A percentile compares a stretch with the other conserved stretches of the same genome.
These are phyloP conservation scores for Margaritifera margaritifera DNA, from an alignment of 2,888 invertebrate species.

Conservation along the genomic window DNA sequence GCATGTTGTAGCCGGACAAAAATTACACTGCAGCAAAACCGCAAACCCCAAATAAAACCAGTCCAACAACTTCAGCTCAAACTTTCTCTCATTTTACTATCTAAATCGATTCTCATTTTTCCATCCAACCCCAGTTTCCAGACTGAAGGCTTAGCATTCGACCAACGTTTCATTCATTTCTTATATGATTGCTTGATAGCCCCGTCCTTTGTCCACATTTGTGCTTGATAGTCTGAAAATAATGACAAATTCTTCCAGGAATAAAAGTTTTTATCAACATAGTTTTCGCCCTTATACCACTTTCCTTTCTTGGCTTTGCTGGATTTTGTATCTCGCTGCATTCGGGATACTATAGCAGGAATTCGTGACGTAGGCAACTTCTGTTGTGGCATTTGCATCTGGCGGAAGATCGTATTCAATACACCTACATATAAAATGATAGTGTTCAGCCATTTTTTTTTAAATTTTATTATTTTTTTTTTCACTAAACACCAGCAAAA, in stretches of 20 bases:
- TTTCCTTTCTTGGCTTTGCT: constrained; percentile 29
- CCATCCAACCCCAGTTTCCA: too few relatives aligned
- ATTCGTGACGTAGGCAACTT: constrained; percentile 35
- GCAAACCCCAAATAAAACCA: too few relatives aligned
- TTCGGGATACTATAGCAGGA: constrained; percentile 33
- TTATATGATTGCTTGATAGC: constrained; percentile 31
- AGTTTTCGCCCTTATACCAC: constrained; percentile 38
- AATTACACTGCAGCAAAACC: too few relatives aligned
- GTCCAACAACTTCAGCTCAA: too few relatives aligned
- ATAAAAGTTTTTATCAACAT: constrained; percentile 34
- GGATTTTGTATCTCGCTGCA: constrained; percentile 37
- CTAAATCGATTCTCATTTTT: too few relatives aligned
- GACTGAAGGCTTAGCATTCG: too few relatives aligned
- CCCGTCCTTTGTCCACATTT: constrained; percentile 36
- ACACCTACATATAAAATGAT: constrained; percentile 10
- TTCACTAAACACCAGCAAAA: too few relatives aligned
- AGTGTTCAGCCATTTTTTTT: background rate
- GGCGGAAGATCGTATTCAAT: constrained; percentile 38
- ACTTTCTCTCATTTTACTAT: too few relatives aligned
- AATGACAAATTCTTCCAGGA: constrained; percentile 41
- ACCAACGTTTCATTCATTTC: constrained; percentile 12
- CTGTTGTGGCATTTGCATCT: constrained; percentile 24
- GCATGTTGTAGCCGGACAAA: too few relatives aligned
- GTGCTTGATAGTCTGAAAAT: constrained; percentile 36
- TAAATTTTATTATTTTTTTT: too few relatives aligned